Evolutionary conservation across 2,113 vertebrate species (phyloP), one percentile per base, ranked within the genome.

Genomic region (Hippoglossus stenolepis): DNA sequence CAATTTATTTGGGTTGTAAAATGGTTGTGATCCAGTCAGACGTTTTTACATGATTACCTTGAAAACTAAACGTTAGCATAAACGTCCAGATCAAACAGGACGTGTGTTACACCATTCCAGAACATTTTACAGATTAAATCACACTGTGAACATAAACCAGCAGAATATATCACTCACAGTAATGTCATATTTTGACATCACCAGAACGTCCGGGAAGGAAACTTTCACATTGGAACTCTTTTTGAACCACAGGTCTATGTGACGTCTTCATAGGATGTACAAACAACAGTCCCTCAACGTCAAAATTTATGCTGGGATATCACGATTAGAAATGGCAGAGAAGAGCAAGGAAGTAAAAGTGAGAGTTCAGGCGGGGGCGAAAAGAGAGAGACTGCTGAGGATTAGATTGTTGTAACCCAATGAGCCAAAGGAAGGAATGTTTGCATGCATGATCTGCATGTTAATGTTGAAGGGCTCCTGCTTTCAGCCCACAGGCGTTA

Each of bases 371-470:
- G 31, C 28, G 47, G 76, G 54, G 57, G n/a, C n/a, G 73, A 38
- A 68, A 28, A 78, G 65, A 77, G 18, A 56, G 28, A 65, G 69
- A 20, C 4, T 2, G 18, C 24, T 59, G n/a, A 66, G 26, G 5
- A 73, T 61, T 47, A 47, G 51, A 10, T 47, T 67, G 24, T 65
- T 67, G 21, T 24, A 64, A 73, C 28, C 24, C 61, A 70, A 57
- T 1, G 6, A 70, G 70, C 62, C 70, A 73, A 79, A 69, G 76
- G 31, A 75, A 87, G 56, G 65, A 87, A 59, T 71, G 80, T 82
- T 85, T 85, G 78, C 75, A 80, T 78, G 35, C 56, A 80, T 57
- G 65, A 75, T 69, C 60, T 70, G 74, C 70, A 84, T 83, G 72
- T 77, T 77, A 63, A 56, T 78, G 60, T 45, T 66, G 35, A 62